These are phyloP conservation scores for Erethizon dorsatum DNA, from an alignment of 2,797 vertebrate genomes.

Conservation along the genomic window DNA sequence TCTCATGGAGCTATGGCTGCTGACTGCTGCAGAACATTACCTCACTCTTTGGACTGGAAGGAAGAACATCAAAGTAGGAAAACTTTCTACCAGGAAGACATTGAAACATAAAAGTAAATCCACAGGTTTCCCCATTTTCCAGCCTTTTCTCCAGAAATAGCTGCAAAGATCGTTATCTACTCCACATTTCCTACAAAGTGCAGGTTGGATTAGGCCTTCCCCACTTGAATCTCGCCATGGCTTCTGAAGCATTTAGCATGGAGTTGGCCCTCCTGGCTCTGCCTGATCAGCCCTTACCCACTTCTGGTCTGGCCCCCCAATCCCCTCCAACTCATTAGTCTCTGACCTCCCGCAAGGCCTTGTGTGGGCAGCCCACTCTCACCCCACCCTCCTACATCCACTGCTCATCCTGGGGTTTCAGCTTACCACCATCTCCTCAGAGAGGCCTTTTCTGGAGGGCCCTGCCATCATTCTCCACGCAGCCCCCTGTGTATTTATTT, in stretches of 20 bases:
- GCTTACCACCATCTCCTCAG: not conserved
- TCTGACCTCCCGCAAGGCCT: not conserved
- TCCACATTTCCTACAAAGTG: not conserved
- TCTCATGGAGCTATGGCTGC: not conserved
- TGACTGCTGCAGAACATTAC: not conserved
- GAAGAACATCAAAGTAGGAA: not conserved
- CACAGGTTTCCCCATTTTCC: not conserved
- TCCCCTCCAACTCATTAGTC: not conserved
- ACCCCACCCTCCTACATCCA: fast-evolving
- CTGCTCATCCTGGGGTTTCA: not conserved
- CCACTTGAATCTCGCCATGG: not conserved
- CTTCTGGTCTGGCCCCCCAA: not conserved
- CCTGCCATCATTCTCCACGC: not conserved
- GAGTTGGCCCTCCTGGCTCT: not conserved
- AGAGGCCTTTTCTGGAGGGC: not conserved
- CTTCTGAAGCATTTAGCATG: not conserved
- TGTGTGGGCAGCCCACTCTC: not conserved
- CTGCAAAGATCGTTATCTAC: not conserved
- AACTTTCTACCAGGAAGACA: not conserved
- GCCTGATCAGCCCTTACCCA: not conserved
- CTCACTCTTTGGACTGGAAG: not conserved
- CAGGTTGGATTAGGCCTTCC: not conserved
- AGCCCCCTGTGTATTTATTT: not conserved
- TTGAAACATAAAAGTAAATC: not conserved
- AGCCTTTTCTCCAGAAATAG: not conserved